A percentile compares a stretch with the other conserved stretches of the same genome.
Conservation (phyloP, 2,888 invertebrate genomes). For the Erpobdella octoculata region DNA sequence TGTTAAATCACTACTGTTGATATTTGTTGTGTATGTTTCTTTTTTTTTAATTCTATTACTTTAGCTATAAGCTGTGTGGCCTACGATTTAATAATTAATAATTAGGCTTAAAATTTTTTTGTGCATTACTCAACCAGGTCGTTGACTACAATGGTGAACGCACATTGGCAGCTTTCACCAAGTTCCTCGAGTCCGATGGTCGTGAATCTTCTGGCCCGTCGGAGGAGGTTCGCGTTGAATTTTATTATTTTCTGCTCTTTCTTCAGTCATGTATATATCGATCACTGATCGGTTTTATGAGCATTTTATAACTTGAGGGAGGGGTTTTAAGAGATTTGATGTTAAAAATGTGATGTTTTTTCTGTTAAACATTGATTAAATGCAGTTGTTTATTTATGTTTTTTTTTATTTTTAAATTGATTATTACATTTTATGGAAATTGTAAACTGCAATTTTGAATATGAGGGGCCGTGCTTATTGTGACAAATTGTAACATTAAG, state of each 20-base stretch:
- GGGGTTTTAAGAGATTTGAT: too few species aligned
- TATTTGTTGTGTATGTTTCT: background rate
- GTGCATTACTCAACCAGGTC: slow-evolving; percentile 43
- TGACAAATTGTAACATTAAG: too few species aligned
- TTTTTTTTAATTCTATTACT: background rate
- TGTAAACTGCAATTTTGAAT: too few species aligned
- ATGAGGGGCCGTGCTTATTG: too few species aligned
- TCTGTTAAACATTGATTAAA: too few species aligned
- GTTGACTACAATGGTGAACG: slow-evolving; percentile 91
- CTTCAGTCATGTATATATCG: background rate
- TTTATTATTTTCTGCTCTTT: background rate
- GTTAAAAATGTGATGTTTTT: too few species aligned
- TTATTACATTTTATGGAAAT: too few species aligned
- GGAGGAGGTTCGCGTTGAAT: slow-evolving; percentile 34
- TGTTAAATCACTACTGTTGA: background rate
- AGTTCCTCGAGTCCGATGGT: slow-evolving; percentile 87
- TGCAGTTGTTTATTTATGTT: too few species aligned
- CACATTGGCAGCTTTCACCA: slow-evolving; percentile 80
- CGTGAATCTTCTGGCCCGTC: slow-evolving; percentile 59
- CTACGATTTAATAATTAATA: background rate
- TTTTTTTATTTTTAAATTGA: too few species aligned
- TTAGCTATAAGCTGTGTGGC: background rate
- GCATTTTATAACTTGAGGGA: too few species aligned
- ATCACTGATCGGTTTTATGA: background rate
- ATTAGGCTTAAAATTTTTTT: background rate